Evolutionary conservation across 2,888 invertebrate species (phyloP).

Genomic region (Anticlea derivata): DNA sequence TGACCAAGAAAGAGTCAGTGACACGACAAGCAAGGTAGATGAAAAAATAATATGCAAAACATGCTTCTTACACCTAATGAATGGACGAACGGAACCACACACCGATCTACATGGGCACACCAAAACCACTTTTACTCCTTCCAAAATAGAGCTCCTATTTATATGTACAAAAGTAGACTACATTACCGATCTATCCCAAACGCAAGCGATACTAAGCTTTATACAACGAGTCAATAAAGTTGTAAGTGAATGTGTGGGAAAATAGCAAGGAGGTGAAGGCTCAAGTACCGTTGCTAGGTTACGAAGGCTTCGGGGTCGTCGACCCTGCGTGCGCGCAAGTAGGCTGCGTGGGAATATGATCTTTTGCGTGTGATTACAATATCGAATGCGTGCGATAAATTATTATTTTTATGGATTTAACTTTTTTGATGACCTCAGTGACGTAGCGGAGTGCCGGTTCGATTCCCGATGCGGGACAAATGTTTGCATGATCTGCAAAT

Average conservation of each 20-base stretch:
- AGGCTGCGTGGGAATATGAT: slow-evolving; percentile 58
- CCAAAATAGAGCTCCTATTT: slow-evolving; percentile 17
- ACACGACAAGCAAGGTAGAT: too few species aligned
- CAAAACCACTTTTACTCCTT: slow-evolving; percentile 7
- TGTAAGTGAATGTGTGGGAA: background rate
- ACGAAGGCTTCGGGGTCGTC: slow-evolving; percentile 52
- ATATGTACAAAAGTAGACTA: slow-evolving; percentile 6
- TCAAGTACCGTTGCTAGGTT: slow-evolving; percentile 63
- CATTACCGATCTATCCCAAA: slow-evolving; percentile 1
- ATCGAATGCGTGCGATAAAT: slow-evolving; percentile 20
- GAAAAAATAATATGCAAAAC: slow-evolving; percentile 28
- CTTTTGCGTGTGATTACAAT: slow-evolving; percentile 43
- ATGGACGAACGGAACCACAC: slow-evolving; percentile 11
- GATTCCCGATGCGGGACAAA: too few species aligned
- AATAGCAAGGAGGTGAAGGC: slow-evolving; percentile 53
- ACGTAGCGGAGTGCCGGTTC: too few species aligned
- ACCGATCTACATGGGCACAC: background rate
- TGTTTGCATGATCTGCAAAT: too few species aligned
- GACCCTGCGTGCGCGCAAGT: slow-evolving; percentile 60
- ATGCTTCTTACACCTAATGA: slow-evolving; percentile 11
- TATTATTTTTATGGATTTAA: slow-evolving; percentile 21
- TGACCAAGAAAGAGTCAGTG: too few species aligned
- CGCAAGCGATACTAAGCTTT: slow-evolving; percentile 11
- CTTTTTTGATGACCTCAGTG: too few species aligned
- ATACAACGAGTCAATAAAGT: background rate